Percentiles rank a stretch among this genome's conserved stretches.
phyloP scores from a whole-genome alignment of 2,113 vertebrate species.

The Perognathus longimembris region DNA sequence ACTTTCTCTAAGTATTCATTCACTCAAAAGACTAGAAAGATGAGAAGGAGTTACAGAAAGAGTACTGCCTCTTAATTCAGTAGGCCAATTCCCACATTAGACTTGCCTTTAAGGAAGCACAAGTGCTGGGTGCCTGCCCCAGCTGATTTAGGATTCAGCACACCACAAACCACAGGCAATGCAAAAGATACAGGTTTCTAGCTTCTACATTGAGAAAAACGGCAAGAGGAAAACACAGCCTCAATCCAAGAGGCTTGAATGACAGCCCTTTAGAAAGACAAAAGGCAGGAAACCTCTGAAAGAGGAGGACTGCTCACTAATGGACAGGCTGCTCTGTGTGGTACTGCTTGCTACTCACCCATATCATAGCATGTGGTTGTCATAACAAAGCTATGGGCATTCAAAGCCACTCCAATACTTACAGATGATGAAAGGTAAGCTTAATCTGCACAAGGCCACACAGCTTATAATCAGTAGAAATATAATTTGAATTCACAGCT shows the following conservation, averaged over 20 bases:
- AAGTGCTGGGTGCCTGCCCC: not conserved
- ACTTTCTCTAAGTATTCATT: slow-evolving; percentile 8
- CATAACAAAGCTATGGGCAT: not conserved
- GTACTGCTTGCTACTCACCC: not conserved
- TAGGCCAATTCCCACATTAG: not conserved
- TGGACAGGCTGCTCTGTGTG: not conserved
- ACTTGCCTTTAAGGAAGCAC: not conserved
- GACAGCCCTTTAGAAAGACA: not conserved
- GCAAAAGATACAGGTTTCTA: not conserved
- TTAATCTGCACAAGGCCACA: not conserved
- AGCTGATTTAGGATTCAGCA: not conserved
- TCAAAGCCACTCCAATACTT: not conserved
- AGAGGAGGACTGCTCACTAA: not conserved
- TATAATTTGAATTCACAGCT: not conserved
- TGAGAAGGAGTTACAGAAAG: not conserved
- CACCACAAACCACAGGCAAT: not conserved
- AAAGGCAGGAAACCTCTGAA: not conserved
- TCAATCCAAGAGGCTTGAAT: not conserved
- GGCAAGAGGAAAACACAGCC: slow-evolving; percentile 9
- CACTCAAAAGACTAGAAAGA: not conserved
- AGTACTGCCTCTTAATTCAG: not conserved
- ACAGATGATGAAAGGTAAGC: slow-evolving; percentile 38
- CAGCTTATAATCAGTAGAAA: not conserved
- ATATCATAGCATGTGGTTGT: not conserved
- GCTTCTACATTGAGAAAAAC: not conserved